phyloP scores from a whole-genome alignment of 2,797 vertebrate genomes.

The Anniella stebbinsi region DNA sequence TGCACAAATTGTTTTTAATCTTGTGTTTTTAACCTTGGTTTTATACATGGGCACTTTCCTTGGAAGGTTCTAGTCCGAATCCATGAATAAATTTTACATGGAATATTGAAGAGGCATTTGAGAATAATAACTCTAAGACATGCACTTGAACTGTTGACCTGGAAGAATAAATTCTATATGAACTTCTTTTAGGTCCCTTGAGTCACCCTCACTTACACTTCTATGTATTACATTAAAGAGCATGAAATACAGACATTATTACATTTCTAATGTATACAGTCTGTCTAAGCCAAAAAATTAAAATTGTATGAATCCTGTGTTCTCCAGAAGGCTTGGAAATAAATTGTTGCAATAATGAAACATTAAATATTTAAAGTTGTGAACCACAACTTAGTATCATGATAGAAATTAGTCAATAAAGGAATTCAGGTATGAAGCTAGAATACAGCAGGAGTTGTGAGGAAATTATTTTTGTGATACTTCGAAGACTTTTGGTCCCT shows the following conservation, averaged over 20 bases:
- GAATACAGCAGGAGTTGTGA: neutral
- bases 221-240: neutral
- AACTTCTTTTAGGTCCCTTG: neutral
- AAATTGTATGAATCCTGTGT: conserved; percentile 46
- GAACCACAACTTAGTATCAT: conserved; percentile 35
- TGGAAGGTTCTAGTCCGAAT: neutral
- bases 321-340: conserved; percentile 46
- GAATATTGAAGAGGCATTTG: neutral
- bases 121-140: fast-evolving
- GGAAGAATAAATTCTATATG: neutral
- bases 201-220: neutral
- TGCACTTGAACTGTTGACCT: fast-evolving
- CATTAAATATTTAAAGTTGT: conserved; percentile 65
- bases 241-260: fast-evolving
- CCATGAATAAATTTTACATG: fast-evolving
- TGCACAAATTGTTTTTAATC: neutral
- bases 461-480: neutral
- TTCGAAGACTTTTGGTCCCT: neutral
- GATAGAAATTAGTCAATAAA: conserved; percentile 25
- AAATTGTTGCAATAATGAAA: conserved; percentile 62
- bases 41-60: fast-evolving
- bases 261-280: fast-evolving
- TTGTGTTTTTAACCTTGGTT: too few species aligned
- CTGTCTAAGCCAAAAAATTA: conserved; percentile 47
- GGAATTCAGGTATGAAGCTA: neutral